phyloP scores from a whole-genome alignment of 2,888 invertebrate species.

The Salticus scenicus region DNA sequence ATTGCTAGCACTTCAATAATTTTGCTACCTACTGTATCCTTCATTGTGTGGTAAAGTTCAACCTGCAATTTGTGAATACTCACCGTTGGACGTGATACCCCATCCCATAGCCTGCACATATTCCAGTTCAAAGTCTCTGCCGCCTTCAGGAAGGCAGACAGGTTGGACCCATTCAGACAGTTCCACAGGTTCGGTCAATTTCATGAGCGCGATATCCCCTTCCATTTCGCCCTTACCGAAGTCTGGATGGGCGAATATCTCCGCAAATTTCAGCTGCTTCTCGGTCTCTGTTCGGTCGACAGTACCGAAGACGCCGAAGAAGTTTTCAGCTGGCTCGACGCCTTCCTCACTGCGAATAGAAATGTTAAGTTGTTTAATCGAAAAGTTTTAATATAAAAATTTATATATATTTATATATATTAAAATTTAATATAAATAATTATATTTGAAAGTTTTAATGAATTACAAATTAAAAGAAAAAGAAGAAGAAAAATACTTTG shows the following conservation, averaged over 20 bases:
- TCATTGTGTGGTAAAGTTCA: too few species aligned
- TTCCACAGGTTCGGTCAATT: constrained; percentile 11
- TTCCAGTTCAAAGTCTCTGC: constrained; percentile 27
- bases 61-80: too few species aligned
- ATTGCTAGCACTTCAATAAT: too few species aligned
- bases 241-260: constrained; percentile 35
- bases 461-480: too few species aligned
- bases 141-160: constrained; percentile 27
- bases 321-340: constrained; percentile 27
- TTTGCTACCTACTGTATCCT: too few species aligned
- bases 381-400: too few species aligned
- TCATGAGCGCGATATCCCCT: constrained; percentile 47
- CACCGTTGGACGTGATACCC: constrained; percentile 45
- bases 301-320: constrained; percentile 51
- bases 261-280: constrained; percentile 31
- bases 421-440: too few species aligned
- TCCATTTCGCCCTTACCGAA: constrained; percentile 33
- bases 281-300: constrained; percentile 26
- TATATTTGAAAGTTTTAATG: too few species aligned
- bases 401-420: too few species aligned
- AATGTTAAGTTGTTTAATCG: too few species aligned
- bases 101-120: constrained; percentile 51
- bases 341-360: constrained; percentile 16
- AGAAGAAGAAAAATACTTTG: too few species aligned
- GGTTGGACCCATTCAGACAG: background rate